Percentiles rank a stretch among this genome's conserved stretches.
phyloP scores from a whole-genome alignment of 92 coral and sea anemone species.

The Heliopora coerulea region DNA sequence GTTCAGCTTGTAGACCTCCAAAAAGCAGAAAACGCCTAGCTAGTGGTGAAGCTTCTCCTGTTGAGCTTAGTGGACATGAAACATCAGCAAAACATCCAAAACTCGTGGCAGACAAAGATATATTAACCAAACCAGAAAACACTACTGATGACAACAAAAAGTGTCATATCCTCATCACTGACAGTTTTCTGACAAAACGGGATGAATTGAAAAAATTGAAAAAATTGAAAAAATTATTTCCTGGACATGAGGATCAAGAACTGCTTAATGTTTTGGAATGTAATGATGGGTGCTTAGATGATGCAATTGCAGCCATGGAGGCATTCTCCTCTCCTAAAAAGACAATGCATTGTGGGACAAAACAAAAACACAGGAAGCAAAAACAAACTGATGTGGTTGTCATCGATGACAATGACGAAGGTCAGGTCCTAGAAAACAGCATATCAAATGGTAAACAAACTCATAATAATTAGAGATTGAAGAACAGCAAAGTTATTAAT shows the following conservation, averaged over 20 bases:
- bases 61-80: no score
- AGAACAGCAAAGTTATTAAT: no score
- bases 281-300: constrained; percentile 5
- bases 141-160: no score
- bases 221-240: constrained; percentile 11
- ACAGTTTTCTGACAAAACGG: not conserved
- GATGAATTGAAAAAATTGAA: not conserved
- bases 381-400: constrained; percentile 25
- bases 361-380: not conserved
- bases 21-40: not conserved
- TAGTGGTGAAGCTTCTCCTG: not conserved
- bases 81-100: not conserved
- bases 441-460: constrained; percentile 1
- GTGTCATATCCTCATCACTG: no score
- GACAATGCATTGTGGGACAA: not conserved
- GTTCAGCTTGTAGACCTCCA: constrained; percentile 12
- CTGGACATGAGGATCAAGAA: constrained; percentile 1
- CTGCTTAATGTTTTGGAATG: constrained; percentile 5
- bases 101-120: not conserved
- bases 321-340: constrained; percentile 9
- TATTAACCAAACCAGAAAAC: not conserved
- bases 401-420: constrained; percentile 28
- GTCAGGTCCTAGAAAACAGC: constrained; percentile 1
- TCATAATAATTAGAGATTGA: no score
- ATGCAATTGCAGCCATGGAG: constrained; percentile 24